These are phyloP conservation scores for Gobius niger DNA, from an alignment of 2,113 vertebrate species.

Conservation along the genomic window DNA sequence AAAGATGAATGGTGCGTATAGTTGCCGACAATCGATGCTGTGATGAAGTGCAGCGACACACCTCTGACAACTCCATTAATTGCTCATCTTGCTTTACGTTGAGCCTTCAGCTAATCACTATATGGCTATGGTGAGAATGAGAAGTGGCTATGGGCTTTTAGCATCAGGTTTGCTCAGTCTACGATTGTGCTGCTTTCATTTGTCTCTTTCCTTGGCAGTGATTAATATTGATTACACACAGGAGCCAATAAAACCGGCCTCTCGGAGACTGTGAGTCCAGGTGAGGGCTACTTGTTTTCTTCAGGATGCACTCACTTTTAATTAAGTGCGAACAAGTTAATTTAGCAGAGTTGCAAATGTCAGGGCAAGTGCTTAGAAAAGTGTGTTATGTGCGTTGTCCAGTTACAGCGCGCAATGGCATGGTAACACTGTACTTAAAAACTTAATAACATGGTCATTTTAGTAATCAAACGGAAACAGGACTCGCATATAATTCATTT, in stretches of 20 bases:
- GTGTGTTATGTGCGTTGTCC: not conserved
- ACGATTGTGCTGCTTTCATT: constrained; percentile 26
- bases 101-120: constrained; percentile 48
- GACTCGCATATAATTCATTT: no score
- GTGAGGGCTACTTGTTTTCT: constrained; percentile 48
- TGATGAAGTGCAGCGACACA: constrained; percentile 39
- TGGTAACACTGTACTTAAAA: not conserved
- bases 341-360: constrained; percentile 31
- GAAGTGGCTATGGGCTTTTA: constrained; percentile 45
- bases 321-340: constrained; percentile 39
- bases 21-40: constrained; percentile 33
- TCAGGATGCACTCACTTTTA: constrained; percentile 44
- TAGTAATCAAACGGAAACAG: no score
- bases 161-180: constrained; percentile 21
- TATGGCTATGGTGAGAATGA: constrained; percentile 46
- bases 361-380: constrained; percentile 10
- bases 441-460: no score
- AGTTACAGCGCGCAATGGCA: not conserved
- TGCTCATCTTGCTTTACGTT: constrained; percentile 39
- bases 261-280: constrained; percentile 45
- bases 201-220: constrained; percentile 25
- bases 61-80: constrained; percentile 53
- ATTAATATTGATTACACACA: constrained; percentile 70
- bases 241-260: constrained; percentile 47
- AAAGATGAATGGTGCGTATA: not conserved